Percentiles rank a stretch among this genome's conserved stretches.
These are phyloP conservation scores for Pituophis catenifer DNA, from an alignment of 2,113 vertebrate genomes.

Conservation along the genomic window DNA sequence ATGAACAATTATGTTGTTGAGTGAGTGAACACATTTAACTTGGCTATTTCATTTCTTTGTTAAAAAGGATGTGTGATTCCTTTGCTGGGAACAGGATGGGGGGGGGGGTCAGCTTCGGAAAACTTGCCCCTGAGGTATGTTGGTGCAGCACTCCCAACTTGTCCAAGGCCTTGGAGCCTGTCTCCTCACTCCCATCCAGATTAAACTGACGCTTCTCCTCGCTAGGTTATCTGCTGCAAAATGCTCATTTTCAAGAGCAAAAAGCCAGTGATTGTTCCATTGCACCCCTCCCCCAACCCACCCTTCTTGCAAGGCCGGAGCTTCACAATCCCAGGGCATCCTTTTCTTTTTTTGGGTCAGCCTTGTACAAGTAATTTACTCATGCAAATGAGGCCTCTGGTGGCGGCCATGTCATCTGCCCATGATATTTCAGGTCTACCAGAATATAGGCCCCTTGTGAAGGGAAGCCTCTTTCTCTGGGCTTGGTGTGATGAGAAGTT, in stretches of 20 bases:
- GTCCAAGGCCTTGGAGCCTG: slow-evolving; percentile 44
- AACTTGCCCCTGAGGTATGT: slow-evolving; percentile 22
- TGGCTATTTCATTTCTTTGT: slow-evolving; percentile 15
- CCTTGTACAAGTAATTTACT: slow-evolving; percentile 54
- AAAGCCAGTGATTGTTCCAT: slow-evolving; percentile 35
- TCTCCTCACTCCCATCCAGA: not conserved
- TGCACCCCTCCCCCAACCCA: not conserved
- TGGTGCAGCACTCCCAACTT: slow-evolving; percentile 32
- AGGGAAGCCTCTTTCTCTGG: not conserved
- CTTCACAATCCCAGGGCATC: slow-evolving; percentile 57
- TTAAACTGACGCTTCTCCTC: not conserved
- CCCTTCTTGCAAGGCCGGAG: slow-evolving; percentile 40
- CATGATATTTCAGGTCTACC: fast-evolving
- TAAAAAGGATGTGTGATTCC: not conserved
- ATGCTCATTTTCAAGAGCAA: slow-evolving; percentile 30
- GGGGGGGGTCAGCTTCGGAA: slow-evolving; percentile 45
- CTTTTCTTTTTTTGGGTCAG: slow-evolving; percentile 53
- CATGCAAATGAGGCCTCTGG: slow-evolving; percentile 38
- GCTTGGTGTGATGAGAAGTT: slow-evolving; percentile 13
- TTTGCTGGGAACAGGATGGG: not conserved
- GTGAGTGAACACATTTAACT: not conserved
- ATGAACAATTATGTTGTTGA: slow-evolving; percentile 31
- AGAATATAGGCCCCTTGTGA: not conserved
- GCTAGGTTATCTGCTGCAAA: slow-evolving; percentile 3
- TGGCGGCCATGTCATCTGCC: not conserved